Base-by-base conservation (phyloP, 2,113 vertebrate species). In the Thalassoma bifasciatum region DNA sequence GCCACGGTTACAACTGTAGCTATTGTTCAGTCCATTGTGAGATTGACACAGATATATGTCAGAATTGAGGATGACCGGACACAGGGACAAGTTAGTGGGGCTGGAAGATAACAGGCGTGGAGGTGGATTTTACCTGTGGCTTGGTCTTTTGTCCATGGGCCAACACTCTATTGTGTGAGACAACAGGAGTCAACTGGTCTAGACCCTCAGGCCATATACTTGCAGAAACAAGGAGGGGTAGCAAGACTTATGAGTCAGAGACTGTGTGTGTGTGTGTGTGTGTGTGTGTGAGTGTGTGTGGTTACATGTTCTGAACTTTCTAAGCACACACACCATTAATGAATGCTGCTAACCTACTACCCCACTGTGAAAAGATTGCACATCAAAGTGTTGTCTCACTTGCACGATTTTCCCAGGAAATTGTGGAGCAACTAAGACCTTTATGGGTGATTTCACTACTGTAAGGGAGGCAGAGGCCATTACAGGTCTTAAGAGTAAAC, bases 181-280 rank as follows among this genome's bases (percentile, higher is more conserved):
- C 24, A 70, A 38, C 17, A 40, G 69, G 84, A 91, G 85, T 88
- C 87, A 34, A 80, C 63, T 57, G 75, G 87, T 89, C 86, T 90
- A 68, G 70, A 81, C 81, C 88, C 62, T 82, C 23, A 50, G 87
- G 85, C 88, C 73, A 36, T 23, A 70, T 70, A 66, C 71, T 82
- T 72, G 60, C 63, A 73, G 63, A 72, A 53, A 71, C 61, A 44
- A 71, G 77, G 81, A 85, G 79, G 82, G 67, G 58, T 54, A 53
- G 40, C 40, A 47, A 1, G 26, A 59, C 56, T 46, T 77, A 53
- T 37, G 57, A 56, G 24, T 58, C 59, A 22, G 42, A 49, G 23
- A 23, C 34, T 12, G 22, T 38, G 56, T 75, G 42, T 57, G 66
- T 63, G 44, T 42, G 40, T 42, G 40, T 42, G 40, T 42, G 40